Base-by-base conservation (phyloP, 1,140 invertebrate genomes). In the Subanguina moxae region DNA sequence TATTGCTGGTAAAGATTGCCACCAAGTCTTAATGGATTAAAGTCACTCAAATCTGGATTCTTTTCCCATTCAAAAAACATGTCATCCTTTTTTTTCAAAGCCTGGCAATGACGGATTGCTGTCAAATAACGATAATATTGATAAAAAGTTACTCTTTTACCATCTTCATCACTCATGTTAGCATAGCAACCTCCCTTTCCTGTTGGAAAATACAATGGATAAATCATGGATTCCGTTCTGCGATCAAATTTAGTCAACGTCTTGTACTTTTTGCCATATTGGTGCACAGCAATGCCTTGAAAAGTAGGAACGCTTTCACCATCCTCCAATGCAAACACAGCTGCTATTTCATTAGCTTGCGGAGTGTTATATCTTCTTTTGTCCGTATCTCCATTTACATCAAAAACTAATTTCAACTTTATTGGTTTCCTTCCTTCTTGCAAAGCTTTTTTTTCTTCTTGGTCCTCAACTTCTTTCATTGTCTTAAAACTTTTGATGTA, bases 1-100 rank as follows among this genome's bases (percentile, higher is more conserved):
- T 78, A 85, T 67, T 85, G 83, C 76, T 83, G 76, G 19, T 64
- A 64, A 42, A 80, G 62, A 67, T 78, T 78, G 32, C 76, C 71
- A 30, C 72, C 62, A 17, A 45, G 32, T 17, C 72, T 58, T 21
- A 84, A 45, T 13, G 64, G 52, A 57, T 75, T 82, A 57, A 70
- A 75, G 38, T n/a, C 57, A n/a, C 32, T 72, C 21, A 64, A 32
- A 64, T 25, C 28, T 64, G 19, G 17, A 25, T 43, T 30, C 7
- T 64, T 8, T 23, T 3, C 1, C 30, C 42, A 21, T 30, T 17
- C 3, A 7, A 30, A 19, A 52, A 15, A 7, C 23, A 25, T 52
- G 17, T 21, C n/a, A 15, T 25, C 8, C 3, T 52, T 52, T 15
- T 52, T 52, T 5, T 7, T 52, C 48, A 52, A 25, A 52, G 48